phyloP scores from a whole-genome alignment of 1,140 invertebrate genomes.

The Papilio helenus region DNA sequence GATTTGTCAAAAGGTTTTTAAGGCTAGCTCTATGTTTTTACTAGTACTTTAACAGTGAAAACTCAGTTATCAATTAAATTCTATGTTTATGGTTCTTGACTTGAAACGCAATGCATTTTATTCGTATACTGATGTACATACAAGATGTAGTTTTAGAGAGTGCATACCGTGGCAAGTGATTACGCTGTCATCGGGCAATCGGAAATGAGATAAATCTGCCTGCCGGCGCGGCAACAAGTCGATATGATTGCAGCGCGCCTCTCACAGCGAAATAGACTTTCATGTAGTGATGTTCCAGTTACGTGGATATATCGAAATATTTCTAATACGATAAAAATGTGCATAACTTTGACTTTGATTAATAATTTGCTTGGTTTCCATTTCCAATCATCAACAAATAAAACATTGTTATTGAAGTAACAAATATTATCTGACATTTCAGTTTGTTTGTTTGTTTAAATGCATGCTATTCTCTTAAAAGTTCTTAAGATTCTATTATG shows the following conservation, averaged over 20 bases:
- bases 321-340: not conserved
- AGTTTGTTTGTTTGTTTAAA: too few species aligned
- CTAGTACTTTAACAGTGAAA: too few species aligned
- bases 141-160: not conserved
- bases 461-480: too few species aligned
- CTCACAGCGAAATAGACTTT: conserved; percentile 18
- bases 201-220: conserved; percentile 34
- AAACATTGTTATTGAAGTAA: too few species aligned
- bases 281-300: not conserved
- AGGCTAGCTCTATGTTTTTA: too few species aligned
- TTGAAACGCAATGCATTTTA: not conserved
- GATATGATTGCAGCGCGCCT: conserved; percentile 25
- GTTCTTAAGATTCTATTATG: too few species aligned
- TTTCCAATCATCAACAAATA: not conserved
- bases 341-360: not conserved
- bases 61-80: not conserved
- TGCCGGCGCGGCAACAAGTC: conserved; percentile 18
- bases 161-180: conserved; percentile 7
- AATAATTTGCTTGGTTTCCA: not conserved
- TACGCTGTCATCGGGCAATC: conserved; percentile 27
- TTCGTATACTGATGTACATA: not conserved
- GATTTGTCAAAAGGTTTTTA: too few species aligned
- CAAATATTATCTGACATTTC: too few species aligned
- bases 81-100: not conserved
- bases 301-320: not conserved